A percentile compares a stretch with the other conserved stretches of the same genome.
phyloP scores from a whole-genome alignment of 2,888 invertebrate genomes.

The Acronicta alni region DNA sequence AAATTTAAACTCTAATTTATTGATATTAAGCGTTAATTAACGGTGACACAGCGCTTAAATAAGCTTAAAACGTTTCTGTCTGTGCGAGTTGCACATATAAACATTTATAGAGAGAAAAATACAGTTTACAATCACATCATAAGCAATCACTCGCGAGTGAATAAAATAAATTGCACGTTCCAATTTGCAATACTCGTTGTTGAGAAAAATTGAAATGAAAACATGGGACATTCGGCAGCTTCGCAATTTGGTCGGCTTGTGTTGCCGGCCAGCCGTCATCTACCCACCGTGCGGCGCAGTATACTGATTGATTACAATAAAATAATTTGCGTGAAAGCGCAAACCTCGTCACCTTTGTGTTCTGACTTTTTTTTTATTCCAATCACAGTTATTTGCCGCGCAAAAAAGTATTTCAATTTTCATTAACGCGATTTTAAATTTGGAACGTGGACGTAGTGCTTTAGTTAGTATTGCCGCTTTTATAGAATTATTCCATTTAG shows the following conservation, averaged over 20 bases:
- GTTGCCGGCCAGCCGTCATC: slow-evolving; percentile 53
- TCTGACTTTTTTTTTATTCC: slow-evolving; percentile 45
- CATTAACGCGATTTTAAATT: slow-evolving; percentile 37
- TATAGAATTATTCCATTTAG: neutral
- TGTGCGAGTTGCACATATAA: slow-evolving; percentile 18
- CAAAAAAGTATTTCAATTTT: slow-evolving; percentile 37
- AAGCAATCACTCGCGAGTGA: slow-evolving; percentile 81
- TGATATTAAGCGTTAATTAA: slow-evolving; percentile 1
- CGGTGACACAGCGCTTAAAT: neutral
- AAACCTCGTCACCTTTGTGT: slow-evolving; percentile 64
- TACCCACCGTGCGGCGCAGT: slow-evolving; percentile 58
- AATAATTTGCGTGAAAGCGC: slow-evolving; percentile 74
- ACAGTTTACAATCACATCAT: slow-evolving; percentile 83
- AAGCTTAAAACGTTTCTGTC: neutral
- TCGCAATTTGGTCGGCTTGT: slow-evolving; percentile 80
- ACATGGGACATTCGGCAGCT: slow-evolving; percentile 72
- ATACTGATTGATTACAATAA: slow-evolving; percentile 77
- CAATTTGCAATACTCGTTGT: slow-evolving; percentile 80
- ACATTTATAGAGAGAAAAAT: slow-evolving; percentile 62
- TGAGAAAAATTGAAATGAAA: slow-evolving; percentile 77
- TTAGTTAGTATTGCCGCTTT: slow-evolving; percentile 14
- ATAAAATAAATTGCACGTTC: slow-evolving; percentile 83
- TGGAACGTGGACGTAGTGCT: slow-evolving; percentile 2
- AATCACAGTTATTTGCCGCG: slow-evolving; percentile 49
- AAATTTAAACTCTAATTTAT: neutral